A percentile compares a stretch with the other conserved stretches of the same genome.
phyloP scores from a whole-genome alignment of 2,113 vertebrate genomes.

The Alouatta palliata region DNA sequence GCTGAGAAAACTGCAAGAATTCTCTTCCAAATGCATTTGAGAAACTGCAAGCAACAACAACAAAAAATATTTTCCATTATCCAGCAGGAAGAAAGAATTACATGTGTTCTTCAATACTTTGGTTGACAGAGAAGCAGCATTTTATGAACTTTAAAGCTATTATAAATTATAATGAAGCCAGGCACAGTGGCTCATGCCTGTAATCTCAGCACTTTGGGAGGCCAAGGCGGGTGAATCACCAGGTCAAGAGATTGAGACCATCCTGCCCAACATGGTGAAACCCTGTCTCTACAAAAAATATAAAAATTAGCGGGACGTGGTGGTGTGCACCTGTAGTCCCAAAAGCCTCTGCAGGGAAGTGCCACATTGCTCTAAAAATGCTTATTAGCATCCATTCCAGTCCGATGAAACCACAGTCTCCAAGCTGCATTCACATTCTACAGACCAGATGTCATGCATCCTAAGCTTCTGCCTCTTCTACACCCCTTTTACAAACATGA shows the following conservation, averaged over 20 bases:
- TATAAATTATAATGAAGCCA: background rate
- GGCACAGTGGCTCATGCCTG: too few relatives aligned
- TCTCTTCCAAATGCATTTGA: background rate
- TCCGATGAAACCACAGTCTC: background rate
- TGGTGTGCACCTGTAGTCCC: too few relatives aligned
- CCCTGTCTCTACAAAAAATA: too few relatives aligned
- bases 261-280: too few relatives aligned
- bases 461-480: background rate
- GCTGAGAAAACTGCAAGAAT: background rate
- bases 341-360: background rate
- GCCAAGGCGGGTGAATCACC: too few relatives aligned
- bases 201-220: too few relatives aligned
- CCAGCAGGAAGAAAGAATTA: background rate
- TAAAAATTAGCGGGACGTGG: too few relatives aligned
- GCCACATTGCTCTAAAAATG: background rate
- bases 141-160: background rate
- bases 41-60: background rate
- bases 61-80: background rate
- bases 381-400: conserved; percentile 11
- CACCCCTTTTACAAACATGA: background rate
- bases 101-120: background rate
- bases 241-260: too few relatives aligned
- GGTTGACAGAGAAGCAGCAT: background rate
- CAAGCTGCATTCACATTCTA: background rate
- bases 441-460: background rate